Conservation (phyloP, 2,113 vertebrate genomes). For the Dicaeum eximium region DNA sequence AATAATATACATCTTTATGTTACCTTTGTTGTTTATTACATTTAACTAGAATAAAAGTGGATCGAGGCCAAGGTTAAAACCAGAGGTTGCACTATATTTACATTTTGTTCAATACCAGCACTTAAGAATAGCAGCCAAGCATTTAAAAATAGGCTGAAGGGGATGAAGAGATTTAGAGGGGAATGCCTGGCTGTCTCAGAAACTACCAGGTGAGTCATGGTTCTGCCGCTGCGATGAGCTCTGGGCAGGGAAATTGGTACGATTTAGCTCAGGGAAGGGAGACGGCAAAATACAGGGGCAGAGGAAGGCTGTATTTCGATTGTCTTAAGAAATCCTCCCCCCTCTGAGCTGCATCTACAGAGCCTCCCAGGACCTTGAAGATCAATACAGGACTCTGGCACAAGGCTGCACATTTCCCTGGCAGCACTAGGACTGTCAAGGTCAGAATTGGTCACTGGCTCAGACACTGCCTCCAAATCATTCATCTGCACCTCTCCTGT, state of each 20-base stretch:
- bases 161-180: constrained; percentile 56
- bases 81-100: constrained; percentile 21
- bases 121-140: constrained; percentile 31
- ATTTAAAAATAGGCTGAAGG: constrained; percentile 62
- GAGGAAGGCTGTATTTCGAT: not conserved
- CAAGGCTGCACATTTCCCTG: not conserved
- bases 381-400: not conserved
- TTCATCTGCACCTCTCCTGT: not conserved
- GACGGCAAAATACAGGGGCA: not conserved
- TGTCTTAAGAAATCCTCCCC: not conserved
- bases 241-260: not conserved
- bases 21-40: constrained; percentile 54
- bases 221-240: not conserved
- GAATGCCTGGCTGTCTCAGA: constrained; percentile 54
- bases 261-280: not conserved
- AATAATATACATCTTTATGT: constrained; percentile 19
- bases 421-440: not conserved
- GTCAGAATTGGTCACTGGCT: not conserved
- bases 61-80: constrained; percentile 42
- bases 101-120: constrained; percentile 52
- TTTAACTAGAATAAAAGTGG: constrained; percentile 35
- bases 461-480: not conserved
- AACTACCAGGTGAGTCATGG: constrained; percentile 43
- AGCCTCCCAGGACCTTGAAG: not conserved
- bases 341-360: not conserved